phyloP scores from a whole-genome alignment of 2,113 vertebrate genomes.

The Erpornis zantholeuca region DNA sequence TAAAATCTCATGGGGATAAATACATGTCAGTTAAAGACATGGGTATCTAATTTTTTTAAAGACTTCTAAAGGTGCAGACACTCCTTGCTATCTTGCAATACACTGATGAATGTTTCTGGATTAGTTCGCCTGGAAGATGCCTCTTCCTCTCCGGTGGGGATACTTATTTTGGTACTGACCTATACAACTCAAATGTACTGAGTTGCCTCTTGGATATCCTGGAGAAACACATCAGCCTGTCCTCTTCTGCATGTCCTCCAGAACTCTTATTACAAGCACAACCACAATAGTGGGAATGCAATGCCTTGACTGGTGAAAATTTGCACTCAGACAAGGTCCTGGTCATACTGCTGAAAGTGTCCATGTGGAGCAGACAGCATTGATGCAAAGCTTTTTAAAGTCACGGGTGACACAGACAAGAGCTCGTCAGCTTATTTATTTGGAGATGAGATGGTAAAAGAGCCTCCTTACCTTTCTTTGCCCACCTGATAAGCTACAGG shows the following conservation, averaged over 20 bases:
- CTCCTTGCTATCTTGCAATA: neutral
- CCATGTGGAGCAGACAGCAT: neutral
- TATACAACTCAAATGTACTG: neutral
- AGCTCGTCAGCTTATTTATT: neutral
- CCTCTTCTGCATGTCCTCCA: neutral
- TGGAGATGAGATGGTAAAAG: neutral
- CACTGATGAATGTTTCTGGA: neutral
- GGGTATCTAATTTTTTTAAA: neutral
- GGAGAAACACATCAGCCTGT: neutral
- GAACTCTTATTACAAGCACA: neutral
- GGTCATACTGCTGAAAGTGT: neutral
- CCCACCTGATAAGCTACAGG: neutral
- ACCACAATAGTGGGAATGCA: neutral
- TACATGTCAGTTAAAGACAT: neutral
- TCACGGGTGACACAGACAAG: neutral
- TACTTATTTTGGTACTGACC: neutral
- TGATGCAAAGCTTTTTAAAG: neutral
- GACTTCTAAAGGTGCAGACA: neutral
- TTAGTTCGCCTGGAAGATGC: neutral
- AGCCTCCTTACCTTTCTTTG: neutral
- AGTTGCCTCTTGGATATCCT: neutral
- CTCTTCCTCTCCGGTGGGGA: neutral
- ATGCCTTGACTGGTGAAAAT: neutral
- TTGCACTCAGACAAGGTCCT: neutral
- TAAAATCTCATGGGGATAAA: neutral